Base-by-base conservation (phyloP, 2,888 invertebrate genomes). In the Tridacna gigas region DNA sequence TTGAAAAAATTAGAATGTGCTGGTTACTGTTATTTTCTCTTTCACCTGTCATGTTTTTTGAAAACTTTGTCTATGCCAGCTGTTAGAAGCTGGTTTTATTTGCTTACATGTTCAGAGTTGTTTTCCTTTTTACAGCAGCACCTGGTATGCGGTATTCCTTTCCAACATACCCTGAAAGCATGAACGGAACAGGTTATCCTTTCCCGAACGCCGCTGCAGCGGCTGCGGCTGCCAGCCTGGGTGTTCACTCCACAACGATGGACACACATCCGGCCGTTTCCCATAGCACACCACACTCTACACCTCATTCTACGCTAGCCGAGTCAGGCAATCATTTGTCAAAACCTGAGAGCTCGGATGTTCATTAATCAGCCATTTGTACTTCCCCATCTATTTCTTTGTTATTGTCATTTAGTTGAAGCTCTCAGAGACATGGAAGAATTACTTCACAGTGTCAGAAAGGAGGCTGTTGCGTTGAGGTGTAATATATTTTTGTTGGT, bases 191-290 rank as follows among this genome's bases (percentile, higher is more conserved):
- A 25, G 92, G 91, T 88, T 90, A 76, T 90, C 91, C 76, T 91
- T 90, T 86, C 91, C 91, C 91, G 47, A 90, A 91, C 25, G 90
- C 91, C n/a, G 91, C 92, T 26, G 91, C 91, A 15, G 92, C 91
- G 22, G 92, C 89, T 12, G 91, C 91, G 9, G 90, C 89, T 45
- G 91, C 90, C 63, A 82, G 88, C 25, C 84, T 92, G 78, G 91
- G 91, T 25, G 92, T 93, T 15, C 93, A 93, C 85, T 93, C 93
- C 15, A 93, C 93, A 76, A 92, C 93, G 51, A 86, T 89, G 75
- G 93, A 93, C 77, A 88, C 90, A 63, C 93, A 92, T 79, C 92
- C 91, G 11, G 89, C 91, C 26, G 92, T 91, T 74, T 89, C 90
- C 56, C 93, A 91, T 83, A 88, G 89, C 81, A 90, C 91, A 22